Conservation (phyloP, 2,888 invertebrate genomes). For the Alloscopus bannaensis region DNA sequence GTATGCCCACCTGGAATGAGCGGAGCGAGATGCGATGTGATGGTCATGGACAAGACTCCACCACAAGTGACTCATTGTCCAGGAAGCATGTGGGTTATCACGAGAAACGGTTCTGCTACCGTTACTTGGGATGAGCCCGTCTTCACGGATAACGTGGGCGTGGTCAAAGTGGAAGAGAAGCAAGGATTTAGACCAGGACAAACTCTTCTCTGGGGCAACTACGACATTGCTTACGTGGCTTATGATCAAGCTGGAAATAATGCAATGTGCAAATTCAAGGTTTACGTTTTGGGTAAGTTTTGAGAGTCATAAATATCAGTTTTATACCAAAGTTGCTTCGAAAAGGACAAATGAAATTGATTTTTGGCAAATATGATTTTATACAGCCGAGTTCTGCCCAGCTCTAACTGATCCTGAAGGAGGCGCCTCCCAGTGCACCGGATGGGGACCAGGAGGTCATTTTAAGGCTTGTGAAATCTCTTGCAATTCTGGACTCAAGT, state of each 20-base stretch:
- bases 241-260: conserved; percentile 94
- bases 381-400: conserved; percentile 92
- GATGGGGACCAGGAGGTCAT: conserved; percentile 86
- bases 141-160: conserved; percentile 91
- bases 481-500: conserved; percentile 89
- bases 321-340: too few relatives aligned
- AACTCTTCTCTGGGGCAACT: conserved; percentile 92
- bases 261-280: conserved; percentile 93
- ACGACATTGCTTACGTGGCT: conserved; percentile 94
- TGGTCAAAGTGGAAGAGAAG: conserved; percentile 86
- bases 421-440: conserved; percentile 82
- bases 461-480: conserved; percentile 96
- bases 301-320: neutral
- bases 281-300: conserved; percentile 88
- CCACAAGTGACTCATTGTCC: conserved; percentile 94
- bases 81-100: conserved; percentile 95
- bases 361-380: conserved; percentile 22
- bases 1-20: conserved; percentile 91
- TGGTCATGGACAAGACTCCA: conserved; percentile 89
- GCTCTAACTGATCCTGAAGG: conserved; percentile 91
- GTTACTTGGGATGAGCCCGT: conserved; percentile 95
- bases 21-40: conserved; percentile 89
- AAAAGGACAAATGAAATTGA: conserved; percentile 43
- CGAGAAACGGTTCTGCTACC: conserved; percentile 91
- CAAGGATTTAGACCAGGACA: conserved; percentile 92